Conservation (phyloP, 2,113 vertebrate species). For the Leucosticte australis region DNA sequence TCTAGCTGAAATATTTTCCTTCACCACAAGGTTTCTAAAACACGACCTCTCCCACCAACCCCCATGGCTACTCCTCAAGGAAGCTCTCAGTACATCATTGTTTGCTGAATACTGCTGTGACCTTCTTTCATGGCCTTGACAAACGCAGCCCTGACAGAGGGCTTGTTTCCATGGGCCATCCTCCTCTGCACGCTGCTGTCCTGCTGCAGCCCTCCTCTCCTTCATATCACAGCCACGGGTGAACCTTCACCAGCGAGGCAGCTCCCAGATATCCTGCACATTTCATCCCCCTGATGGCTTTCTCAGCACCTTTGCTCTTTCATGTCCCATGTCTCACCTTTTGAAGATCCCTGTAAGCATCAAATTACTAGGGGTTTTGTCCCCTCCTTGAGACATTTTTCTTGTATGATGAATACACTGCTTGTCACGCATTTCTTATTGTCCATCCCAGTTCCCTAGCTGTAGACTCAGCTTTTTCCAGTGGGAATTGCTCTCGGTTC, state of each 20-base stretch:
- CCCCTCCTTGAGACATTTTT: not conserved
- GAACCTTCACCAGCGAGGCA: not conserved
- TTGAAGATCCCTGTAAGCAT: not conserved
- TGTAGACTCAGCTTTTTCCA: not conserved
- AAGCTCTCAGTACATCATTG: not conserved
- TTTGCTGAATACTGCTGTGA: not conserved
- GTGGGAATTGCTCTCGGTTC: not conserved
- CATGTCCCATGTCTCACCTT: not conserved
- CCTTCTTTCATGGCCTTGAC: not conserved
- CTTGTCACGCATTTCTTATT: not conserved
- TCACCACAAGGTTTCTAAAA: not conserved
- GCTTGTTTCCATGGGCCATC: not conserved
- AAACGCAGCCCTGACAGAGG: not conserved
- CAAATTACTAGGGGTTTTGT: fast-evolving
- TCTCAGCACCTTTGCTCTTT: not conserved
- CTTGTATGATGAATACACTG: not conserved
- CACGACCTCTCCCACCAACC: fast-evolving
- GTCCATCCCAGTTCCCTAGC: not conserved
- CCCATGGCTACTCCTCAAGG: not conserved
- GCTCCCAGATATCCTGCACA: fast-evolving
- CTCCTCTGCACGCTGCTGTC: not conserved
- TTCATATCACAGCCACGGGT: not conserved
- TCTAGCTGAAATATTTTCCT: not conserved
- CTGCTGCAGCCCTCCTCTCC: not conserved
- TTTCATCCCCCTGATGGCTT: fast-evolving